phyloP scores from a whole-genome alignment of 2,888 invertebrate genomes.

The Leptinotarsa juncta region DNA sequence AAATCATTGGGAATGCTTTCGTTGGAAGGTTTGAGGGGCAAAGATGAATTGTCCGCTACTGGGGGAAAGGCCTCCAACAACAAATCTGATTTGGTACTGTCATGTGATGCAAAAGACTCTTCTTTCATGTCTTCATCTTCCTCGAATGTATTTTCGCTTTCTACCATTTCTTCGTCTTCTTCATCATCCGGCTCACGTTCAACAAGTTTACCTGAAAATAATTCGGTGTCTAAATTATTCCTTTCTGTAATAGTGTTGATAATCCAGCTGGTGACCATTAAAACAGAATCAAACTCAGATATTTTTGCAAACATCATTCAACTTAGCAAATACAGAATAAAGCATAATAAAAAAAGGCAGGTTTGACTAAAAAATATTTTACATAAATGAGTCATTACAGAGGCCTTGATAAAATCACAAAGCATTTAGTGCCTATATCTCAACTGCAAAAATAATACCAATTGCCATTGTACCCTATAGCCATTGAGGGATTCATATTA shows the following conservation, averaged over 20 bases:
- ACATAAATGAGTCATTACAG: no score
- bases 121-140: constrained; percentile 38
- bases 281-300: neutral
- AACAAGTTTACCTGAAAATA: constrained; percentile 69
- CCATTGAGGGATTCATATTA: no score
- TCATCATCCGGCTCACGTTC: constrained; percentile 68
- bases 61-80: constrained; percentile 4
- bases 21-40: constrained; percentile 51
- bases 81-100: constrained; percentile 21
- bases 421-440: no score
- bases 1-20: constrained; percentile 50
- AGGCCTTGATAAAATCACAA: no score
- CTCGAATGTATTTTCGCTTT: constrained; percentile 48
- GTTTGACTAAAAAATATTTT: no score
- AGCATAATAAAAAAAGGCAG: no score
- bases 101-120: constrained; percentile 25
- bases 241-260: no score
- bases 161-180: constrained; percentile 55
- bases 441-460: no score
- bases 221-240: neutral
- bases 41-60: constrained; percentile 29
- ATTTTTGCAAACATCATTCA: no score
- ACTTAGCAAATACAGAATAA: no score
- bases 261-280: neutral
- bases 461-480: no score